Base-by-base conservation (phyloP, 2,797 vertebrate species). In the Sciurus carolinensis region DNA sequence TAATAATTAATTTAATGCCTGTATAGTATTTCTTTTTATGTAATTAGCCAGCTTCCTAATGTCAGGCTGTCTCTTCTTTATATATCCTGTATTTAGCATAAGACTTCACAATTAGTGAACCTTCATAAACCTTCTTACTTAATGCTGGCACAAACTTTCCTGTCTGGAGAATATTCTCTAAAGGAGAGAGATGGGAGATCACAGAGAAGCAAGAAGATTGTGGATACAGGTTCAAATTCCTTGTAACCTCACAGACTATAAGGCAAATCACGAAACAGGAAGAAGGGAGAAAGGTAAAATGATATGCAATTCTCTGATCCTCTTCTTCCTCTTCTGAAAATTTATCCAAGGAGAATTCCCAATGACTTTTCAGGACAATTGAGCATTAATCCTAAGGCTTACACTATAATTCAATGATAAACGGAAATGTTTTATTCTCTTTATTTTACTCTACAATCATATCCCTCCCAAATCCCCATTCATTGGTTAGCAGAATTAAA, bases 361-460 rank as follows among this genome's bases (percentile, higher is more conserved):
- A 84, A 42, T 69, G 42, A 64, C 7, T 30, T 57, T 86, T 9
- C 91, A 96, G n/a, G 59, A 13, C 39, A 79, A 83, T 54, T 12
- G 72, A 5, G 39, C 12, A 83, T 42, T 59, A 75, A 42, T 86
- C n/a, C 47, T 86, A 83, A 86, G 15, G 64, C 13, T 75, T 77
- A 81, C 2, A 90, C 22, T 86, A 59, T 12, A 84, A 71, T 14
- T 84, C 44, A 85, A 95, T 47, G 14, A 82, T 30, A 7, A 33
- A 42, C 1, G 92, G 42, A 87, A 90, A 94, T 28, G 59, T 59
- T 72, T 76, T 79, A 62, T 8, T 95, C 47, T 73, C 80, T 67
- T 88, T 84, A 72, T 24, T 85, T 95, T 88, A 64, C 22, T 73
- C 75, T 95, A 50, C 81, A 95, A 83, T 75, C 62, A 59, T 72